A percentile compares a stretch with the other conserved stretches of the same genome.
Evolutionary conservation across 2,113 vertebrate species (phyloP).

Genomic region (Myrmecophaga tridactyla): DNA sequence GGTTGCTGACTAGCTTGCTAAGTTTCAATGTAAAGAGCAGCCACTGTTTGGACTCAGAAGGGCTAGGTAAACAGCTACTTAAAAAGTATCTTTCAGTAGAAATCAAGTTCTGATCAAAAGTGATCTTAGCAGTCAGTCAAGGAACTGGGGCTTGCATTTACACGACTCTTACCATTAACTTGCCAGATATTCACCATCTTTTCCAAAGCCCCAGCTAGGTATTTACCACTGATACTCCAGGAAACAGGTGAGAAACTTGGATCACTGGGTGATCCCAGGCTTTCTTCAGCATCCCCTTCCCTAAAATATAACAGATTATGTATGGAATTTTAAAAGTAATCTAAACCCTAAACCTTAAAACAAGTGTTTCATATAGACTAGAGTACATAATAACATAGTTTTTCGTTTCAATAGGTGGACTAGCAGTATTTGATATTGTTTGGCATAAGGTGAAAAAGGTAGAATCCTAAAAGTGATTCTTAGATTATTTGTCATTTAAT

Average conservation of each 20-base stretch:
- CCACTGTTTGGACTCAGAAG: neutral
- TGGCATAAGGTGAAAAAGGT: slow-evolving; percentile 21
- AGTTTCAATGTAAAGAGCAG: slow-evolving; percentile 3
- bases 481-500: neutral
- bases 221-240: slow-evolving; percentile 97
- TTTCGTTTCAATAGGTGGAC: neutral
- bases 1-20: neutral
- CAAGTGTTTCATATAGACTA: neutral
- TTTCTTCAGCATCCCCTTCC: slow-evolving; percentile 89
- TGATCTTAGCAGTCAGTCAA: too few species aligned
- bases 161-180: slow-evolving; percentile 89
- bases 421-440: neutral
- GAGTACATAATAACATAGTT: neutral
- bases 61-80: neutral
- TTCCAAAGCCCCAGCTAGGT: slow-evolving; percentile 94
- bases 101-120: too few species aligned
- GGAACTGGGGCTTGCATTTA: too few species aligned
- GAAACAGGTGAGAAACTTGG: slow-evolving; percentile 91
- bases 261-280: slow-evolving; percentile 93
- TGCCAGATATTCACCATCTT: slow-evolving; percentile 99
- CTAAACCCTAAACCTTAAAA: slow-evolving; percentile 2
- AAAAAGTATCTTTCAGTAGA: neutral
- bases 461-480: neutral
- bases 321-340: slow-evolving; percentile 24
- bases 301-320: slow-evolving; percentile 78